A percentile compares a stretch with the other conserved stretches of the same genome.
phyloP scores from a whole-genome alignment of 1,140 invertebrate species.

The Polyergus mexicanus region DNA sequence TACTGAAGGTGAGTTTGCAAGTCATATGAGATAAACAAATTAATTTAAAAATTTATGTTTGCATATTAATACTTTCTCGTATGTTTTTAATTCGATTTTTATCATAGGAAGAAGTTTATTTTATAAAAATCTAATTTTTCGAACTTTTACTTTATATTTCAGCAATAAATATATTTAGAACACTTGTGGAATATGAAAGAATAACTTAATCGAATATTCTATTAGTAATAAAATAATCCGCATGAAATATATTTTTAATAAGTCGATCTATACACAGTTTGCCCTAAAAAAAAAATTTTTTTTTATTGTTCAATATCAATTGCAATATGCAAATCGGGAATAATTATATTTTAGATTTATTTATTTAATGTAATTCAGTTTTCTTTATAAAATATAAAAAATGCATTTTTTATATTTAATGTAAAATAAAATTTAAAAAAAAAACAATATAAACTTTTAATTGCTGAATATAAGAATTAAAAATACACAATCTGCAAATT shows the following conservation, averaged over 20 bases:
- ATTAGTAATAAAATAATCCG: constrained; percentile 76
- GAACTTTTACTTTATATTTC: constrained; percentile 8
- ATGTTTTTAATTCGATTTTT: background rate
- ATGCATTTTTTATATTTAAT: background rate
- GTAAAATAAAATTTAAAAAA: constrained; percentile 4
- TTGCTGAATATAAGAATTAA: background rate
- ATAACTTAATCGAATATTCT: constrained; percentile 70
- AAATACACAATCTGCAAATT: background rate
- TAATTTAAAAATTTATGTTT: constrained; percentile 12
- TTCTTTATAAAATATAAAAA: background rate
- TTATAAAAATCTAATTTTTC: background rate
- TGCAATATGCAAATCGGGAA: background rate
- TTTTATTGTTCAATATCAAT: background rate
- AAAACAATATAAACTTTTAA: background rate
- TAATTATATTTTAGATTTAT: background rate
- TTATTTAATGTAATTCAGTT: background rate
- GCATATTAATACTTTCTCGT: constrained; percentile 4
- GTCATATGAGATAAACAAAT: background rate
- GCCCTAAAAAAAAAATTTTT: background rate
- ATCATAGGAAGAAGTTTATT: background rate
- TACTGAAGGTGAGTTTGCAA: constrained; percentile 34
- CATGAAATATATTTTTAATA: constrained; percentile 80
- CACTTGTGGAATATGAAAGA: constrained; percentile 48
- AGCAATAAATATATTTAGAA: constrained; percentile 75
- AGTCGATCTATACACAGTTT: constrained; percentile 66